A percentile compares a stretch with the other conserved stretches of the same genome.
These are phyloP conservation scores for Stenchaetothrips biformis DNA, from an alignment of 2,888 invertebrate species.

Conservation along the genomic window DNA sequence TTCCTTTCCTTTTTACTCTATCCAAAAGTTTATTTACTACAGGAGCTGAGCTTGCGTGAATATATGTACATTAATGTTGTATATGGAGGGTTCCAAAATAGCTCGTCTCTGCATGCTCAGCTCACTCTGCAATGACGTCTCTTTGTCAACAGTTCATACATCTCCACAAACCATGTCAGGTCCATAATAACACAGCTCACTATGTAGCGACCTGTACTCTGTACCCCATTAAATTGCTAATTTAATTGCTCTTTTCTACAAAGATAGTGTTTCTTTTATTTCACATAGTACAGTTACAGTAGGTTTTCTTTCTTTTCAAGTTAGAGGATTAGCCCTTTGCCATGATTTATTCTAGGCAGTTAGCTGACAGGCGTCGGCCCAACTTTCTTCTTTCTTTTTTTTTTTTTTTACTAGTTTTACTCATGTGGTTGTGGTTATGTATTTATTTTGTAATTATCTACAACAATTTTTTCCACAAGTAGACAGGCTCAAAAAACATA, in stretches of 20 bases:
- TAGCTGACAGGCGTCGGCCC: not conserved
- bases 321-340: not conserved
- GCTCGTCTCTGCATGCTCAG: no score
- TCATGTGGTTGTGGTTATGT: not conserved
- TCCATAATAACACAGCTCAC: not conserved
- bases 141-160: no score
- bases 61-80: no score
- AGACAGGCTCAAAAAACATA: not conserved
- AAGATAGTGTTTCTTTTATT: conserved; percentile 22
- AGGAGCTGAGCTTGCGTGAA: no score
- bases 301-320: not conserved
- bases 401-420: not conserved
- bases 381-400: not conserved
- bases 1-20: not conserved
- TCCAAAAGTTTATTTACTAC: no score
- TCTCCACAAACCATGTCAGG: no score
- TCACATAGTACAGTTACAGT: conserved; percentile 16
- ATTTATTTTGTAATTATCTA: not conserved
- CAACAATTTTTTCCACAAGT: not conserved
- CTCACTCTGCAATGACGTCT: no score
- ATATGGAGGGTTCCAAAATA: no score
- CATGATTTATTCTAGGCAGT: not conserved
- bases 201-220: not conserved
- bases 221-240: not conserved
- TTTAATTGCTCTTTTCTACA: conserved; percentile 18